Conservation (phyloP, 2,797 vertebrate genomes). For the Eulemur mongoz region DNA sequence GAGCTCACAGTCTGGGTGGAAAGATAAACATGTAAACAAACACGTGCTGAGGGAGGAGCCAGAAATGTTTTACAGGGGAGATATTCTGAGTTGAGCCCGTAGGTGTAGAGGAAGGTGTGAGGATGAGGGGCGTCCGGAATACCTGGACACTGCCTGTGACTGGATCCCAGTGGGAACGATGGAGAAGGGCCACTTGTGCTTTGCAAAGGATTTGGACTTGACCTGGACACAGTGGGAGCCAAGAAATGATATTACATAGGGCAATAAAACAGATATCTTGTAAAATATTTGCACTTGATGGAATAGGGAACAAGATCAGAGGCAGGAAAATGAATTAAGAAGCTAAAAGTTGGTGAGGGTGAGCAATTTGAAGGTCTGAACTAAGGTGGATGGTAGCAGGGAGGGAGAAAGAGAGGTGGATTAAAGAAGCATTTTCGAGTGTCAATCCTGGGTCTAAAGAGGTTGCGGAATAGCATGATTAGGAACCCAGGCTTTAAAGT, state of each 20-base stretch:
- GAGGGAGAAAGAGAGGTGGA: background rate
- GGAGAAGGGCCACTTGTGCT: background rate
- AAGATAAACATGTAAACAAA: background rate
- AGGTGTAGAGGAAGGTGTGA: background rate
- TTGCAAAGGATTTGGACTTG: background rate
- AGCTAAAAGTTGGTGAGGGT: background rate
- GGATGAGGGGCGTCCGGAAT: background rate
- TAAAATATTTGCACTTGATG: background rate
- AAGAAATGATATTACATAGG: background rate
- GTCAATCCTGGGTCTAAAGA: background rate
- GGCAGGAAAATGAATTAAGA: background rate
- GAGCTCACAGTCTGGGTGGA: background rate
- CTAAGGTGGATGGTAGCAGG: background rate
- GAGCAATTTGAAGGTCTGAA: background rate
- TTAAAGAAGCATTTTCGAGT: background rate
- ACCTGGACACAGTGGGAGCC: background rate
- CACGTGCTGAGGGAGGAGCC: background rate
- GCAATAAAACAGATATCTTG: background rate
- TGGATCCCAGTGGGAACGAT: background rate
- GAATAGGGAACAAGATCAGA: background rate
- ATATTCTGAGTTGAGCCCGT: background rate
- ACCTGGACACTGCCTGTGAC: background rate
- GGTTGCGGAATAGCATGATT: background rate
- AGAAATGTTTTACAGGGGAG: background rate
- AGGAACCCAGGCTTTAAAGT: background rate